A percentile compares a stretch with the other conserved stretches of the same genome.
Conservation (phyloP, 23 tunicate genomes). For the Diplosoma virens region DNA sequence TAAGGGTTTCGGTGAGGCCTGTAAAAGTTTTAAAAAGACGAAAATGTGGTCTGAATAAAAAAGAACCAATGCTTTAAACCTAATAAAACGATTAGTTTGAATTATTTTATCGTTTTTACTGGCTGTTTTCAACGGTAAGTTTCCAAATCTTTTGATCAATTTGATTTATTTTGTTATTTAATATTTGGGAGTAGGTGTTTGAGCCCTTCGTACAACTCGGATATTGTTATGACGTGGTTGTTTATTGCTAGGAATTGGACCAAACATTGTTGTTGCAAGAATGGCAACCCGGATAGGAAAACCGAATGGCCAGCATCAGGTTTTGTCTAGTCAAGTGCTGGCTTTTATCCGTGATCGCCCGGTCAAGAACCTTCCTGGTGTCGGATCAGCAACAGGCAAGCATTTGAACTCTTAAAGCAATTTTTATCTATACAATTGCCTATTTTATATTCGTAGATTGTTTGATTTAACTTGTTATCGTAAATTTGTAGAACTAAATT, state of each 20-base stretch:
- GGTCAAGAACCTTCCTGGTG: conserved; percentile 87
- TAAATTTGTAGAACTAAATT: too few species aligned
- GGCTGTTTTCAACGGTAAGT: too few species aligned
- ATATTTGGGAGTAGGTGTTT: too few species aligned
- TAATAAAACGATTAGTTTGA: background rate
- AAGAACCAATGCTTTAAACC: background rate
- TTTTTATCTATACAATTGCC: too few species aligned
- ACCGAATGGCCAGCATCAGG: conserved; percentile 77
- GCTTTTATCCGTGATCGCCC: conserved; percentile 47
- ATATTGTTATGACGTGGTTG: background rate
- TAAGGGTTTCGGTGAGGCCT: too few species aligned
- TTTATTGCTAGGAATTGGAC: conserved; percentile 69
- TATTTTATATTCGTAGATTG: too few species aligned
- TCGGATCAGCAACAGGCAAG: conserved; percentile 74
- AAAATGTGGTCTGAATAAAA: background rate
- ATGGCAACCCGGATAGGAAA: conserved; percentile 85
- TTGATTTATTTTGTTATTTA: too few species aligned
- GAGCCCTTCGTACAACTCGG: too few species aligned
- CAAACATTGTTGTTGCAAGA: conserved; percentile 78
- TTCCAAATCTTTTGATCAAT: too few species aligned
- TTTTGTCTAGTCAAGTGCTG: conserved; percentile 31
- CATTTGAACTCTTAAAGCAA: too few species aligned
- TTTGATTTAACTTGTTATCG: too few species aligned
- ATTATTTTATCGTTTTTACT: background rate
- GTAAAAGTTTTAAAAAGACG: too few species aligned